A percentile compares a stretch with the other conserved stretches of the same genome.
These are phyloP conservation scores for Novumbra hubbsi DNA, from an alignment of 2,797 vertebrate species.

Conservation along the genomic window DNA sequence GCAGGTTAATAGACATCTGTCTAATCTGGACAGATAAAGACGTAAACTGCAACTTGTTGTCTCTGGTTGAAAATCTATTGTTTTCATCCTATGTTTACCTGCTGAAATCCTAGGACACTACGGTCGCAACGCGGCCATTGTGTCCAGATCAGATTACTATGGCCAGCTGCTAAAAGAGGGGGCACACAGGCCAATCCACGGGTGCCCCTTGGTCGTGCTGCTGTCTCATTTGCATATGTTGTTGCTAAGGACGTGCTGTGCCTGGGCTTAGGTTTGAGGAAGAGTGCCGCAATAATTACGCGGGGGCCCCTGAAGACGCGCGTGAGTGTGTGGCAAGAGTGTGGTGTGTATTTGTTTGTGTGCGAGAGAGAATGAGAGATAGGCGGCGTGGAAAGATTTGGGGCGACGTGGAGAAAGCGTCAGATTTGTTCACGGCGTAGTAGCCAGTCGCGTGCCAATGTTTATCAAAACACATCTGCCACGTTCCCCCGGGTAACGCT, in stretches of 20 bases:
- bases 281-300: constrained; percentile 71
- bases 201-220: constrained; percentile 48
- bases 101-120: constrained; percentile 45
- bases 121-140: constrained; percentile 77
- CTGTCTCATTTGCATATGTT: constrained; percentile 62
- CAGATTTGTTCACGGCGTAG: constrained; percentile 22
- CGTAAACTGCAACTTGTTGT: background rate
- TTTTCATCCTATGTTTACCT: constrained; percentile 46
- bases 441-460: constrained; percentile 71
- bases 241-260: constrained; percentile 57
- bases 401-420: constrained; percentile 35
- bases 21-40: background rate
- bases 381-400: background rate
- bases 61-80: background rate
- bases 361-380: background rate
- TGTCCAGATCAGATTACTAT: constrained; percentile 84
- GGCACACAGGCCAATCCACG: constrained; percentile 48
- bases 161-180: constrained; percentile 81
- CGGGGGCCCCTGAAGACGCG: constrained; percentile 55
- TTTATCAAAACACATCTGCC: constrained; percentile 72
- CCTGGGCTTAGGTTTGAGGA: constrained; percentile 60
- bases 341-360: constrained; percentile 17
- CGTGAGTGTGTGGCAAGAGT: constrained; percentile 11
- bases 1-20: background rate
- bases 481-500: constrained; percentile 41